phyloP scores from a whole-genome alignment of 2,888 invertebrate species.

The Habroteleia sp. region DNA sequence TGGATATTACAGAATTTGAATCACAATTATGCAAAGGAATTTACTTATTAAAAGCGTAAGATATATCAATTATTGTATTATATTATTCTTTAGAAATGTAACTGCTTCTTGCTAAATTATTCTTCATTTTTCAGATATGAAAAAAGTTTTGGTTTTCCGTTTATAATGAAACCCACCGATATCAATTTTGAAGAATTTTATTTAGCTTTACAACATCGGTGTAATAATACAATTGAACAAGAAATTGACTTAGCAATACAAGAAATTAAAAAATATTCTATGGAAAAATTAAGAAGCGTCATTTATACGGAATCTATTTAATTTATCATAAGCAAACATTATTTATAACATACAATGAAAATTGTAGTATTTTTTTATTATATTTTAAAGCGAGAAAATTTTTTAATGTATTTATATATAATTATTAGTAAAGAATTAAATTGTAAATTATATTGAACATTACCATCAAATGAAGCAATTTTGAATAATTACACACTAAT shows the following conservation, averaged over 20 bases:
- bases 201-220: constrained; percentile 16
- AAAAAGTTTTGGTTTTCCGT: constrained; percentile 34
- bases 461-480: no score
- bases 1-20: constrained; percentile 31
- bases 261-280: constrained; percentile 34
- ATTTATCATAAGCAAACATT: no score
- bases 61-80: neutral
- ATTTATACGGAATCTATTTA: no score
- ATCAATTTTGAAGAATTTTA: constrained; percentile 36
- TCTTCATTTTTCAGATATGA: constrained; percentile 34
- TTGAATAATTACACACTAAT: no score
- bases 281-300: constrained; percentile 15
- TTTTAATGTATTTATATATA: no score
- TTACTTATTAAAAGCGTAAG: constrained; percentile 37
- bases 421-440: no score
- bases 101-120: neutral
- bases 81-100: constrained; percentile 1
- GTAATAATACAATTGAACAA: constrained; percentile 32
- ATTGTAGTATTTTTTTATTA: no score
- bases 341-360: no score
- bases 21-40: constrained; percentile 12
- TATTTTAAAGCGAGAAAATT: no score
- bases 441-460: no score
- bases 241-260: constrained; percentile 22
- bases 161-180: constrained; percentile 31